Percentiles rank a stretch among this genome's conserved stretches.
These are phyloP conservation scores for Pectinophora gossypiella DNA, from an alignment of 1,140 invertebrate species.

Conservation along the genomic window DNA sequence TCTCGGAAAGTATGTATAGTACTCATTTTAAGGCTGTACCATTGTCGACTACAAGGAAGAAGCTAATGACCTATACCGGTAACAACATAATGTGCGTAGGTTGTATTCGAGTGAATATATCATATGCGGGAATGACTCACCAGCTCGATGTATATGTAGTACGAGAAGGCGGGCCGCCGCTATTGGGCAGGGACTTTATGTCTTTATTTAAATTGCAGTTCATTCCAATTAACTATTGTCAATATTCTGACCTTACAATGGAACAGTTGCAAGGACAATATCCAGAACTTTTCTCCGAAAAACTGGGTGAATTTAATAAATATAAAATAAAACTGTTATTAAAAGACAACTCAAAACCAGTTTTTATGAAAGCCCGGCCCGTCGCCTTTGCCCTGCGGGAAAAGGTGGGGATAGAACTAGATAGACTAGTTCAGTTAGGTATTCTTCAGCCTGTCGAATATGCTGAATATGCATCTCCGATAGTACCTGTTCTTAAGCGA, in stretches of 20 bases:
- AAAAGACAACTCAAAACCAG: not conserved
- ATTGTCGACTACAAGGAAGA: not conserved
- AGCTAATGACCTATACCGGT: not conserved
- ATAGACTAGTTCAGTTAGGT: not conserved
- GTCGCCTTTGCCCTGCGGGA: not conserved
- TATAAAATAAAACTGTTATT: not conserved
- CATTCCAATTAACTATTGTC: not conserved
- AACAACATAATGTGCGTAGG: not conserved
- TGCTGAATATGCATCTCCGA: no score
- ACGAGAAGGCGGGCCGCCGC: not conserved
- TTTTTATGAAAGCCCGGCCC: not conserved
- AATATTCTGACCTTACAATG: not conserved
- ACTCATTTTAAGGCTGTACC: not conserved
- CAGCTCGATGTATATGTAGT: not conserved
- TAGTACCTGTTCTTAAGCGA: not conserved
- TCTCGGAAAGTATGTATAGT: not conserved
- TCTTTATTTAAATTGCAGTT: not conserved
- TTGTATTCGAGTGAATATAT: not conserved
- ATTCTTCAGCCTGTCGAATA: not conserved
- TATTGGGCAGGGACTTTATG: conserved; percentile 1
- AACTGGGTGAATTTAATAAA: not conserved
- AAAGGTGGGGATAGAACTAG: not conserved
- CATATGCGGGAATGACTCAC: not conserved
- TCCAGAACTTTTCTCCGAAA: not conserved
- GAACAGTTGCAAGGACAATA: not conserved